phyloP scores from a whole-genome alignment of 1,140 invertebrate species.

The Lepidurus couesii region DNA sequence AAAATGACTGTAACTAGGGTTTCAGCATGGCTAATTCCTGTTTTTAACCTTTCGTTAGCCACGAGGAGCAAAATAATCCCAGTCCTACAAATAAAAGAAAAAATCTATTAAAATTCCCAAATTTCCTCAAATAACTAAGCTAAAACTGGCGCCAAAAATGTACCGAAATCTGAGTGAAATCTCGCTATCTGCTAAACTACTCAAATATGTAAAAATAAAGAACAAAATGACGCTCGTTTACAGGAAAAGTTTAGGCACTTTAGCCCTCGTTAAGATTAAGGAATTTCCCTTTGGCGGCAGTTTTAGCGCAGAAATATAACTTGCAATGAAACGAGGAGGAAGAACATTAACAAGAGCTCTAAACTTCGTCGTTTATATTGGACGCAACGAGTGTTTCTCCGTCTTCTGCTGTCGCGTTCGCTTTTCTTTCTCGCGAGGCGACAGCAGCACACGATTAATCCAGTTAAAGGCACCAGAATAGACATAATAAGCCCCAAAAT shows the following conservation, averaged over 20 bases:
- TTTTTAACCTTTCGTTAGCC: background rate
- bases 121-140: no score
- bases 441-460: slow-evolving; percentile 19
- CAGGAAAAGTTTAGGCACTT: no score
- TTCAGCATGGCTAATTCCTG: background rate
- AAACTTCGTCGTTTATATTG: slow-evolving; percentile 4
- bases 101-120: background rate
- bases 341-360: background rate
- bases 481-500: slow-evolving; percentile 19
- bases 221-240: no score
- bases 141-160: no score
- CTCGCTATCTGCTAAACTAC: no score
- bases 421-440: background rate
- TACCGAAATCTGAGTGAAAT: no score
- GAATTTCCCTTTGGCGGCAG: background rate
- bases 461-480: background rate
- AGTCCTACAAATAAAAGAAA: background rate
- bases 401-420: background rate
- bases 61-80: background rate
- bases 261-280: no score
- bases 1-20: background rate
- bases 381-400: slow-evolving; percentile 1
- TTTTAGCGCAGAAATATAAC: background rate
- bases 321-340: slow-evolving; percentile 13
- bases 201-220: no score